Conservation (phyloP, 1,140 invertebrate genomes). For the Heliothis subflexa region DNA sequence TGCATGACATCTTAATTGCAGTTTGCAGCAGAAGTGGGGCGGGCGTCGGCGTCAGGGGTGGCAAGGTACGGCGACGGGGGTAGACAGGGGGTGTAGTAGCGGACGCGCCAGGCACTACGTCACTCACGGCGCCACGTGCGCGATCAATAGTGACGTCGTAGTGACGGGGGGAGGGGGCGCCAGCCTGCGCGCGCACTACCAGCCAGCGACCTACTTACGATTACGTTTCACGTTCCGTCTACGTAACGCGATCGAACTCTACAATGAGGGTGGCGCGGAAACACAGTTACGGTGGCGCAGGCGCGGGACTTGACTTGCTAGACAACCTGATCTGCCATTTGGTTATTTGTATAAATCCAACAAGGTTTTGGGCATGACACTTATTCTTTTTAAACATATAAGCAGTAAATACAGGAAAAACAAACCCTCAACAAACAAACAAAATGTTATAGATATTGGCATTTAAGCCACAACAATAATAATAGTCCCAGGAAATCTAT, state of each 20-base stretch:
- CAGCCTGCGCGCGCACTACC: conserved; percentile 75
- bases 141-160: conserved; percentile 84
- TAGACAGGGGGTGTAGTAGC: conserved; percentile 71
- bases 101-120: conserved; percentile 79
- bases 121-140: conserved; percentile 83
- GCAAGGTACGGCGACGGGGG: conserved; percentile 52
- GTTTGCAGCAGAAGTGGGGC: conserved; percentile 49
- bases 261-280: conserved; percentile 50
- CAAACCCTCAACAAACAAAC: too few species aligned
- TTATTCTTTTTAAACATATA: conserved; percentile 8
- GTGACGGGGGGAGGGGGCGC: conserved; percentile 45
- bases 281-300: conserved; percentile 40
- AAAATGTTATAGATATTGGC: too few species aligned
- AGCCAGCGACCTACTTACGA: conserved; percentile 79
- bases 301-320: conserved; percentile 37
- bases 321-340: conserved; percentile 36
- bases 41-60: conserved; percentile 20
- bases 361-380: conserved; percentile 25
- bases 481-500: too few species aligned
- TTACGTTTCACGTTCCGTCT: conserved; percentile 82
- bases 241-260: conserved; percentile 81
- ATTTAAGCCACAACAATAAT: too few species aligned
- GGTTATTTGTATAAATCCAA: conserved; percentile 15
- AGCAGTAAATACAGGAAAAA: too few species aligned
- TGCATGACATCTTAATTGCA: conserved; percentile 50